Evolutionary conservation across 2,888 invertebrate genomes (phyloP).

Genomic region (Ormyrus thymus): DNA sequence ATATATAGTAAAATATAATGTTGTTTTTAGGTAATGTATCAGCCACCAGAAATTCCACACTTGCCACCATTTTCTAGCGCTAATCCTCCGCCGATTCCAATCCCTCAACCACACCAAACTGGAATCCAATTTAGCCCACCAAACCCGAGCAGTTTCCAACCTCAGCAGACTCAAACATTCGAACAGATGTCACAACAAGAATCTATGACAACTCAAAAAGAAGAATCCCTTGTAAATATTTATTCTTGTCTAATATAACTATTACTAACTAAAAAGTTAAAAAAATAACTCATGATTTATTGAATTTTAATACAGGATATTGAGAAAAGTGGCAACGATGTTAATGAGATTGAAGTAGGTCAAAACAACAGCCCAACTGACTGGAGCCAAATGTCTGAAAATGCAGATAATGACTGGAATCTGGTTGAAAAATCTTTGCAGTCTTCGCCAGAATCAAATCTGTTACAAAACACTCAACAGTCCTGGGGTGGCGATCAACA

Average conservation of each 20-base stretch:
- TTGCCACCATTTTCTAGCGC: slow-evolving; percentile 76
- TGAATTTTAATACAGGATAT: slow-evolving; percentile 60
- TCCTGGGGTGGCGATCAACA: slow-evolving; percentile 69
- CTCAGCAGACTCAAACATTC: slow-evolving; percentile 50
- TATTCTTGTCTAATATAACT: background rate
- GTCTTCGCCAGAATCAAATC: slow-evolving; percentile 67
- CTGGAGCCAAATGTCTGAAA: slow-evolving; percentile 70
- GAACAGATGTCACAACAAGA: slow-evolving; percentile 53
- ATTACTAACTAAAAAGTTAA: background rate
- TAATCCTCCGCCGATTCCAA: slow-evolving; percentile 76
- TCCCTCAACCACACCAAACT: slow-evolving; percentile 76
- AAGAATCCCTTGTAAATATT: slow-evolving; percentile 36
- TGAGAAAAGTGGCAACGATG: slow-evolving; percentile 65
- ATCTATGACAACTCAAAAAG: slow-evolving; percentile 29
- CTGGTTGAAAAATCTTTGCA: slow-evolving; percentile 73
- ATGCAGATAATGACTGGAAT: slow-evolving; percentile 68
- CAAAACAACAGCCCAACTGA: slow-evolving; percentile 65
- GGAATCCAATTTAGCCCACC: slow-evolving; percentile 70
- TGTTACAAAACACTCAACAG: slow-evolving; percentile 62
- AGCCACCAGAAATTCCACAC: slow-evolving; percentile 72
- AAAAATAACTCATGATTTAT: background rate
- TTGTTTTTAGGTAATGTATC: slow-evolving; percentile 67
- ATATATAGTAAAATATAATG: background rate
- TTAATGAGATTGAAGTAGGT: slow-evolving; percentile 62
- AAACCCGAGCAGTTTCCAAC: slow-evolving; percentile 67